Base-by-base conservation (phyloP, 2,113 vertebrate genomes). In the Rana temporaria region DNA sequence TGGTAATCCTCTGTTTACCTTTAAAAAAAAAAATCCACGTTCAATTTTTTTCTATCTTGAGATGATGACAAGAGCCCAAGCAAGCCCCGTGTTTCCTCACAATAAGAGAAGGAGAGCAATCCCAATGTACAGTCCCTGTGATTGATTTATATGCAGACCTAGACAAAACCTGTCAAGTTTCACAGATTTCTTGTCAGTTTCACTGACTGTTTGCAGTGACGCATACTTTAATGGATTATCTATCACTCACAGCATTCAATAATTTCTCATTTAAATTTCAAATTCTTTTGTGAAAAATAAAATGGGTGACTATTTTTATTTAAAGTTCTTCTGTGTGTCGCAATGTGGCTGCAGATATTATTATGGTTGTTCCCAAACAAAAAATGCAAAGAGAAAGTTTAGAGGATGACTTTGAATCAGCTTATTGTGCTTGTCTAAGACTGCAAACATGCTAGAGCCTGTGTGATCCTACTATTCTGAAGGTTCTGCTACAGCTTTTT, bases 111-210 rank as follows among this genome's bases (percentile, higher is more conserved):
- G 59, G 20, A 64, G 62, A 30, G 55, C 57, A 75, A 62, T 75
- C 72, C 72, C 72, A 26, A 24, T 57, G 57, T 53, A 77, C 59
- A 53, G 60, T 53, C 60, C 59, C 60, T 53, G 38, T 64, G 74
- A 65, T 77, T 77, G 74, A 77, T 77, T 77, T 42, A 42, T 65
- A 77, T 48, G 74, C 60, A 65, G 74, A 64, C 60, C 74, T 65
- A 77, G 74, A 77, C 74, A 63, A 77, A 65, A 63, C 74, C 34
- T 77, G 74, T 77, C 74, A 77, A 77, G 59, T 77, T 53, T 77
- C 74, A 77, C 59, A 30, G 74, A 77, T 65, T 77, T 77, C 38
- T 65, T 77, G 34, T 64, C 59, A 64, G 60, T 77, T 20, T 65
- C 34, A 14, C 57, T 77, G 74, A 65, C 74, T 64, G 59, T 64